Evolutionary conservation across 1,140 invertebrate species (phyloP), one percentile per base, ranked within the genome.

Genomic region (Telenomus remus): DNA sequence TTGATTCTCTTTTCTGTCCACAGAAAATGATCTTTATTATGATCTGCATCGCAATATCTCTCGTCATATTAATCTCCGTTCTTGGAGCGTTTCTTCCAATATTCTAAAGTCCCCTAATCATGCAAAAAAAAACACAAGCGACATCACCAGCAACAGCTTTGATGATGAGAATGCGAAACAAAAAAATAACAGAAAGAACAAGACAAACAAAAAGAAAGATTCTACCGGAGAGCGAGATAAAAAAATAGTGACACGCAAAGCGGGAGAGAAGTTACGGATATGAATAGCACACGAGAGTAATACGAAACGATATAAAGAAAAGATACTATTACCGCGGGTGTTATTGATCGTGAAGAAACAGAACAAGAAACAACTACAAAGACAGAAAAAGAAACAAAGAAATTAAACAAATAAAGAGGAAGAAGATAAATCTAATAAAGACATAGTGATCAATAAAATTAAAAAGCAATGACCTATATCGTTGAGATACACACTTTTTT

Each of bases 11-110:
- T 91, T 92, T 92, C 84, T 92, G 91, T 91, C 93, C 92, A 89
- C 93, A 94, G 93, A 94, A 94, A 94, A 93, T 93, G 91, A 93
- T 94, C 90, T 90, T 94, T 90, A 93, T 94, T 89, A 91, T 93
- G 89, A 93, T 94, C 91, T 93, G 93, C 91, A 89, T 94, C 87
- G 89, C 91, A 89, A 83, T 88, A 85, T 79, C 75, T 77, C 78
- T 79, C 82, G 81, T 87, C 81, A 84, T 88, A 85, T 77, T 87
- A 82, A 83, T 87, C 82, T 79, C 82, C 82, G 86, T 87, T 83
- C 74, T 87, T 56, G 72, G 84, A 84, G 82, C 72, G 64, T 81
- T 65, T 81, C 60, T 88, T 77, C 86, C 86, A 76, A 79, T 79
- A 78, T 81, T 74, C 66, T 87, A 86, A 87, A 84, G 12, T 35